These are phyloP conservation scores for Rousettus leschenaultii DNA, from an alignment of 2,113 vertebrate species.

Conservation along the genomic window DNA sequence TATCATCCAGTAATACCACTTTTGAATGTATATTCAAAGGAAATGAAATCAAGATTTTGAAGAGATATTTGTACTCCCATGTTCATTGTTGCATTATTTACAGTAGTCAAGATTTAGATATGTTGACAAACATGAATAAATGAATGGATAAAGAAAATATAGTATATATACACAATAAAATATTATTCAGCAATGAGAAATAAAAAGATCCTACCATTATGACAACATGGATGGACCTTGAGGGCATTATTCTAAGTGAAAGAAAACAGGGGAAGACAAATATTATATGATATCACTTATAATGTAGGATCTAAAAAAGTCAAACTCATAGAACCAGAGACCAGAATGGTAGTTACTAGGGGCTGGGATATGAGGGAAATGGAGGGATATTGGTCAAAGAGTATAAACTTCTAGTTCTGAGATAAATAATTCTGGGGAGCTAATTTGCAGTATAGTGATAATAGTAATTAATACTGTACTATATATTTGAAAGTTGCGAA, in stretches of 20 bases:
- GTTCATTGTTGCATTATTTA: not conserved
- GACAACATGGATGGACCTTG: not conserved
- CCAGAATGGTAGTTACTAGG: not conserved
- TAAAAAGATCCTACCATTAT: not conserved
- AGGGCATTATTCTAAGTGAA: not conserved
- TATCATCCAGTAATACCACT: not conserved
- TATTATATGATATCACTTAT: not conserved
- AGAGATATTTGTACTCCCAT: not conserved
- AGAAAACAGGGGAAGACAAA: not conserved
- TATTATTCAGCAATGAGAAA: not conserved
- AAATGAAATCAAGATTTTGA: not conserved
- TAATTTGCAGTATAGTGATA: not conserved
- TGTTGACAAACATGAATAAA: not conserved
- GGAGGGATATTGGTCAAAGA: not conserved
- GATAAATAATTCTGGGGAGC: not conserved
- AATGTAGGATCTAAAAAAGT: not conserved
- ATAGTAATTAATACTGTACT: not conserved
- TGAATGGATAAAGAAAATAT: not conserved
- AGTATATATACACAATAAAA: not conserved
- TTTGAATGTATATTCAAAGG: not conserved
- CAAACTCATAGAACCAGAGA: not conserved
- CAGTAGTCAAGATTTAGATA: not conserved
- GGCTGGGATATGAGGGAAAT: not conserved
- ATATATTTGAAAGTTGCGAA: not conserved
- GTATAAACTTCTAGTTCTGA: not conserved